These are phyloP conservation scores for Drosophila nigritarsus DNA, from an alignment of 2,888 invertebrate species.

Conservation along the genomic window DNA sequence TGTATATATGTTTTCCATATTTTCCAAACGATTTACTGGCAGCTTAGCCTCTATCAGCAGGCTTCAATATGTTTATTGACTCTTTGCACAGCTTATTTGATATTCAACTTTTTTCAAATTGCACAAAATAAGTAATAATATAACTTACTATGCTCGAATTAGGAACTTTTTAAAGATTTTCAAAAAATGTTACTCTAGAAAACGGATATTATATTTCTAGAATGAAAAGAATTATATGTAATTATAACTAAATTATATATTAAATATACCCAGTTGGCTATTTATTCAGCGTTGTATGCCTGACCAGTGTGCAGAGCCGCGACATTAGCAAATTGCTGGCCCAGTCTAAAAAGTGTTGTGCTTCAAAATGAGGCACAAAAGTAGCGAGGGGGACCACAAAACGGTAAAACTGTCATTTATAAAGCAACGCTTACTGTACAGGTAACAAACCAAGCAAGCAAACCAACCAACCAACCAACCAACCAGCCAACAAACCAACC, in stretches of 20 bases:
- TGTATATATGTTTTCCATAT: background rate
- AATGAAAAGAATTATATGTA: background rate
- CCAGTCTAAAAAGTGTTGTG: conserved; percentile 48
- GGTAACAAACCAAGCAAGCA: conserved; percentile 38
- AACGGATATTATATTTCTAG: background rate
- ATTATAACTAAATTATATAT: background rate
- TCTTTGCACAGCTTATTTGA: background rate
- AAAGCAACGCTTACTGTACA: conserved; percentile 49
- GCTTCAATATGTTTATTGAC: background rate
- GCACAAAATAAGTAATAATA: background rate
- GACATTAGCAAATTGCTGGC: conserved; percentile 67
- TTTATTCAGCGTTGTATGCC: background rate
- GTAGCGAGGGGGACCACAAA: conserved; percentile 44
- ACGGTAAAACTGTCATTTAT: conserved; percentile 78
- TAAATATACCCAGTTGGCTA: background rate
- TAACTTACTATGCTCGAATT: background rate
- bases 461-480: conserved; percentile 16
- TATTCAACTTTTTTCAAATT: background rate
- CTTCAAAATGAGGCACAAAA: conserved; percentile 54
- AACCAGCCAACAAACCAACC: conserved; percentile 20
- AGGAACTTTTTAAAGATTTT: background rate
- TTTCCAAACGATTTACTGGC: background rate
- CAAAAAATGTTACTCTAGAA: background rate
- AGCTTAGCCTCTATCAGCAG: background rate
- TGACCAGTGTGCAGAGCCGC: conserved; percentile 48